Base-by-base conservation (phyloP, 2,888 invertebrate genomes). In the Athripsodes cinereus region DNA sequence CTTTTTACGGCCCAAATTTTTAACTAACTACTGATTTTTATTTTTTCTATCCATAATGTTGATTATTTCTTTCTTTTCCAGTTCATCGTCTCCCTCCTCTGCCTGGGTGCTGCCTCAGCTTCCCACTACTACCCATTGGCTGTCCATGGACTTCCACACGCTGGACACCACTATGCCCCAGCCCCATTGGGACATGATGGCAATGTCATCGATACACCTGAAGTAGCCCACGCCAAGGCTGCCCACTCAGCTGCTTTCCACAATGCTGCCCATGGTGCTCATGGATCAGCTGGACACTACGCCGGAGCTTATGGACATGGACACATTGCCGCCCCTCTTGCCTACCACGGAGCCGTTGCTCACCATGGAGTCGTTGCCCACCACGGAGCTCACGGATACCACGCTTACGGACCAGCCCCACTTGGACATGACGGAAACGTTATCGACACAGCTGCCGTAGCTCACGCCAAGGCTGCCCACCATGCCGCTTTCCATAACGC, bases 201-300 rank as follows among this genome's bases (percentile, higher is more conserved):
- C 21, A 76, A 77, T 71, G 82, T 83, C 69, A 75, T 81, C 66
- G 83, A 82, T 71, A 82, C 81, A 52, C 82, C 81, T 62, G 83
- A 83, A 70, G 83, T 84, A 34, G 81, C 82, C 62, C 81, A 80
- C 63, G 83, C 83, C 46, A 80, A 80, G 66, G 80, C 81, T 58
- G 77, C 79, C 52, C 83, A 84, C 71, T 69, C 71, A 62, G 72
- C 75, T 66, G 51, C 40, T 31, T 49, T n/a, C 57, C 40, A 53
- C 35, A 22, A 35, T 31, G 57, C 31, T 22, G 47, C 55, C 47
- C 54, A 61, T 19, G 58, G 61, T 40, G 52, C 57, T 59, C 59
- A 59, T 47, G 54, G 35, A 20, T 20, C 22, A 34, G 56, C 34
- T 16, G 26, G n/a, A 18, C 31, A 55, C 16, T 40, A 40, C 16